Conservation (phyloP, 1,140 invertebrate species). For the Linepithema humile region DNA sequence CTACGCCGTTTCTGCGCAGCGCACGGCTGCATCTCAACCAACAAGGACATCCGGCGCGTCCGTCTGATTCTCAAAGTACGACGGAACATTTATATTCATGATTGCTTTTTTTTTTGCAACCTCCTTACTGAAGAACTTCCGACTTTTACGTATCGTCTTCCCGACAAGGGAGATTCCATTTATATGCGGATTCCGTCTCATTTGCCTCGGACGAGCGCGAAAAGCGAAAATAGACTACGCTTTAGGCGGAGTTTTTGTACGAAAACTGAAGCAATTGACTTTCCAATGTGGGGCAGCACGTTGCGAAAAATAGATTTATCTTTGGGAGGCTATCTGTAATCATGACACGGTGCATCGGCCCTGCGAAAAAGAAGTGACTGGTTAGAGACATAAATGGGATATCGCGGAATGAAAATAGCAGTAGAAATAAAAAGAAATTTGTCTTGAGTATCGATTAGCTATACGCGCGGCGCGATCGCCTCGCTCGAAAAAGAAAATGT, state of each 20-base stretch:
- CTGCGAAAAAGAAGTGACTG: slow-evolving; percentile 2
- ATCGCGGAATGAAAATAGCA: slow-evolving; percentile 14
- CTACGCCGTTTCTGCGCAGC: neutral
- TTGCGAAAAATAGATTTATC: neutral
- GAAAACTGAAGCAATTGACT: neutral
- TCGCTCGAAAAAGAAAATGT: slow-evolving; percentile 16
- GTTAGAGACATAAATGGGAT: neutral
- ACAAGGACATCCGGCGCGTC: neutral
- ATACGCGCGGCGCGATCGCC: neutral
- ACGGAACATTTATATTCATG: slow-evolving; percentile 10
- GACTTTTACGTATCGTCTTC: neutral
- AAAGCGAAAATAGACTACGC: neutral
- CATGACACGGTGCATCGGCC: neutral
- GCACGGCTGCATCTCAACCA: neutral
- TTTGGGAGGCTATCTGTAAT: neutral
- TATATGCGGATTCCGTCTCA: neutral
- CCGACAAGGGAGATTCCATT: slow-evolving; percentile 13
- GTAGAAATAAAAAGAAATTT: slow-evolving; percentile 7
- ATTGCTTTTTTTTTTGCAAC: neutral
- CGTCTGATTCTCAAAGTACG: neutral
- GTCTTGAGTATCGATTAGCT: slow-evolving; percentile 45
- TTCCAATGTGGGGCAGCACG: neutral
- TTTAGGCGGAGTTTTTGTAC: neutral
- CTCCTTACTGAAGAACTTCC: neutral
- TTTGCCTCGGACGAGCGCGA: neutral